phyloP scores from a whole-genome alignment of 2,888 invertebrate species.

The Scrobipalpa costella region DNA sequence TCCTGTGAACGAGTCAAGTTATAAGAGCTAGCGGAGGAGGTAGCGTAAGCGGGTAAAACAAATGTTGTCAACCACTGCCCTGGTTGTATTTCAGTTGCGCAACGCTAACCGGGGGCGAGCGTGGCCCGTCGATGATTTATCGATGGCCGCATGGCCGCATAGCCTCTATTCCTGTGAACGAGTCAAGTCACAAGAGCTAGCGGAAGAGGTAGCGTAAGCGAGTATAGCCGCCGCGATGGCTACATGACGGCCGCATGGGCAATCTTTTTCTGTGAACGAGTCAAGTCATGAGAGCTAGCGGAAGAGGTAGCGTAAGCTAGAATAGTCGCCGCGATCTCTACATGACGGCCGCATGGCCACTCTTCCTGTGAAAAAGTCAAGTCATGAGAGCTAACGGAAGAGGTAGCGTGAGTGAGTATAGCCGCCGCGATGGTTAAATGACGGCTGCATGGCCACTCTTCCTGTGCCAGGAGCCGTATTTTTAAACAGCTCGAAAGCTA shows the following conservation, averaged over 20 bases:
- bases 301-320: conserved; percentile 33
- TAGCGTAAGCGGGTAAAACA: conserved; percentile 35
- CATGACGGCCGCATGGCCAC: conserved; percentile 63
- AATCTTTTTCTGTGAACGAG: conserved; percentile 61
- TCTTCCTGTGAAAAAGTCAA: conserved; percentile 56
- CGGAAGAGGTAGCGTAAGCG: conserved; percentile 32
- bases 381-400: conserved; percentile 40
- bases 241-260: conserved; percentile 63
- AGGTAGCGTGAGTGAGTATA: conserved; percentile 45
- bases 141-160: conserved; percentile 61
- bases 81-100: conserved; percentile 53
- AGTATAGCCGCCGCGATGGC: conserved; percentile 64
- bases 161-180: conserved; percentile 61
- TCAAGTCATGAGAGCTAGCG: conserved; percentile 45
- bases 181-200: conserved; percentile 41
- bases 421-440: conserved; percentile 66
- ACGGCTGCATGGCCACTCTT: conserved; percentile 63
- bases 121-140: conserved; percentile 75
- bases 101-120: conserved; percentile 67
- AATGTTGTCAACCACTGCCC: conserved; percentile 13
- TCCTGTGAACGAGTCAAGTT: conserved; percentile 49
- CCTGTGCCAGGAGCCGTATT: too few relatives aligned
- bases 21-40: conserved; percentile 40
- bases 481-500: too few relatives aligned
- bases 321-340: conserved; percentile 66